Conservation (phyloP, 2,113 vertebrate species). For the Orycteropus afer region DNA sequence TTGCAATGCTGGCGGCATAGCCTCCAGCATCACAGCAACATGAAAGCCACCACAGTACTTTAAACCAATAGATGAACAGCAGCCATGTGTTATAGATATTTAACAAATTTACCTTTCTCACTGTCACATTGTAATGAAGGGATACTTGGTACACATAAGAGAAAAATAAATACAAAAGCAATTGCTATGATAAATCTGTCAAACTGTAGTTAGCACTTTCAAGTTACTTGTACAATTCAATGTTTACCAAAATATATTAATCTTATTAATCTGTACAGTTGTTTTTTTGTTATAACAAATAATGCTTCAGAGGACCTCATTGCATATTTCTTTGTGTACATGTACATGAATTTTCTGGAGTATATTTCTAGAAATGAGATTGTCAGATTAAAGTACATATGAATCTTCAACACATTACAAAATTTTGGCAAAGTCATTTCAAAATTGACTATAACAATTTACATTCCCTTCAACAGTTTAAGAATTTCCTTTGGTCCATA, state of each 20-base stretch:
- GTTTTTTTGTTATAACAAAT: no score
- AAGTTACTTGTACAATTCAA: background rate
- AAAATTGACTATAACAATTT: background rate
- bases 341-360: no score
- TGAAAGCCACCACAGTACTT: no score
- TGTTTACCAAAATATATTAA: background rate
- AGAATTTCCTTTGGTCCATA: background rate
- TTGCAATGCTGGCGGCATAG: no score
- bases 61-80: no score
- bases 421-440: background rate
- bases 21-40: no score
- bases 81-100: background rate
- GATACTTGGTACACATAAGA: background rate
- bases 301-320: no score
- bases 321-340: no score
- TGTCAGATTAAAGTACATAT: no score
- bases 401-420: background rate
- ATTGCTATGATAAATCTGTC: background rate
- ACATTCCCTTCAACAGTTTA: background rate
- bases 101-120: background rate
- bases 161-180: conserved; percentile 9
- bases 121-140: background rate
- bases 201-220: background rate
- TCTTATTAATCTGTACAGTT: no score
- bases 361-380: no score